phyloP scores from a whole-genome alignment of 2,113 vertebrate species.

The Erythrocercus mccallii region DNA sequence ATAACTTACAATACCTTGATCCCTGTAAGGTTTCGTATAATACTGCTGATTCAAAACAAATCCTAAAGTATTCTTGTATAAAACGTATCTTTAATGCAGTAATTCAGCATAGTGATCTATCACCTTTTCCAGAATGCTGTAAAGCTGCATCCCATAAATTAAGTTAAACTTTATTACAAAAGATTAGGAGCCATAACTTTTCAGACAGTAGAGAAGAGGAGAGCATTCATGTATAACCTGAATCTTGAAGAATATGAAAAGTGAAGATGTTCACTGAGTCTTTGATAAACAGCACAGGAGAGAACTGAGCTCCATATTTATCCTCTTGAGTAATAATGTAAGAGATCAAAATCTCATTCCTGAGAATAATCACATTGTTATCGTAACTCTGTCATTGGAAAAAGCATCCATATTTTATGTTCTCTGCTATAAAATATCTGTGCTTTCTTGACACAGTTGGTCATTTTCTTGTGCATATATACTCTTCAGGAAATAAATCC shows the following conservation, averaged over 20 bases:
- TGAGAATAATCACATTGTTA: conserved; percentile 48
- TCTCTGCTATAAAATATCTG: not conserved
- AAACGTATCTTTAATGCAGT: not conserved
- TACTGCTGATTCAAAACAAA: not conserved
- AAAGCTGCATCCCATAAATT: not conserved
- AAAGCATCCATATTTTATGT: not conserved
- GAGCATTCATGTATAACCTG: not conserved
- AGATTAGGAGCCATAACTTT: not conserved
- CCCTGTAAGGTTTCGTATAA: not conserved
- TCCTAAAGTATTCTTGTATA: not conserved
- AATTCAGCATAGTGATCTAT: not conserved
- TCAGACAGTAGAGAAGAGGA: not conserved
- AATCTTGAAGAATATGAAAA: not conserved
- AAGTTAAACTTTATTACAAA: not conserved
- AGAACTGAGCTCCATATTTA: conserved; percentile 18
- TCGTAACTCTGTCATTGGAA: conserved; percentile 49
- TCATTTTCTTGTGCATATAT: not conserved
- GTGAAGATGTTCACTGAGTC: conserved; percentile 24
- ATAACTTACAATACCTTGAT: not conserved
- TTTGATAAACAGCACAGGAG: conserved; percentile 35
- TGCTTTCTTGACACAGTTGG: not conserved
- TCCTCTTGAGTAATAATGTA: conserved; percentile 43
- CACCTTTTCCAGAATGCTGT: not conserved
- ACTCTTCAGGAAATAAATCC: not conserved
- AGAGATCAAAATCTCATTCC: conserved; percentile 54